Conservation (phyloP, 2,888 invertebrate genomes). For the Phasia obesa region DNA sequence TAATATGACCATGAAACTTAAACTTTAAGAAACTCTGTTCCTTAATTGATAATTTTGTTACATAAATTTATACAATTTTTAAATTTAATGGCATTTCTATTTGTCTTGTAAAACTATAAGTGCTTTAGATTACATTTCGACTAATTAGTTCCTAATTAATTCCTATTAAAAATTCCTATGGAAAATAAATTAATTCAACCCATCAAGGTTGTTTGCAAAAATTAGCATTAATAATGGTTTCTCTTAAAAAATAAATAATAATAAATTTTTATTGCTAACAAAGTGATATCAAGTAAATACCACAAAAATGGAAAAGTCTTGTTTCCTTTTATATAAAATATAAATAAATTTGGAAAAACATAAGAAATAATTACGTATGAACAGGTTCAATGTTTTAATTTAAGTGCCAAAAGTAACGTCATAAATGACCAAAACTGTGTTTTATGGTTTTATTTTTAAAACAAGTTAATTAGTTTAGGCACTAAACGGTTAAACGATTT, state of each 20-base stretch:
- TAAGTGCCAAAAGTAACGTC: neutral
- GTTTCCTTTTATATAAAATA: neutral
- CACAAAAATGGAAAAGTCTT: slow-evolving; percentile 3
- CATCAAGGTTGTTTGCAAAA: slow-evolving; percentile 19
- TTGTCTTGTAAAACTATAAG: neutral
- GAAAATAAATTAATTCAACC: neutral
- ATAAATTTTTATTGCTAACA: slow-evolving; percentile 4
- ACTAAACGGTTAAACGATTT: neutral
- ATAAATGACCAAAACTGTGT: slow-evolving; percentile 4
- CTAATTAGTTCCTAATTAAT: neutral
- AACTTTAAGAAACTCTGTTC: slow-evolving; percentile 3
- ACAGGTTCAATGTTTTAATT: slow-evolving; percentile 22
- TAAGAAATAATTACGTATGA: neutral
- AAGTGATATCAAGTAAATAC: neutral
- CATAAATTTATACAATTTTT: neutral
- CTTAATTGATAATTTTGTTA: neutral
- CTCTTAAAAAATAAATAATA: neutral
- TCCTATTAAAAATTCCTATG: neutral
- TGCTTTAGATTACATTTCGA: slow-evolving; percentile 10
- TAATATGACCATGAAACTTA: too few species aligned
- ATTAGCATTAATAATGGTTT: neutral
- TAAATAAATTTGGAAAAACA: neutral
- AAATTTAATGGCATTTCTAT: too few species aligned
- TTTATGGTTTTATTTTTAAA: slow-evolving; percentile 8
- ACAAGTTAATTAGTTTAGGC: slow-evolving; percentile 31